Base-by-base conservation (phyloP, 2,888 invertebrate species). In the Tenthredo scrophulariae region DNA sequence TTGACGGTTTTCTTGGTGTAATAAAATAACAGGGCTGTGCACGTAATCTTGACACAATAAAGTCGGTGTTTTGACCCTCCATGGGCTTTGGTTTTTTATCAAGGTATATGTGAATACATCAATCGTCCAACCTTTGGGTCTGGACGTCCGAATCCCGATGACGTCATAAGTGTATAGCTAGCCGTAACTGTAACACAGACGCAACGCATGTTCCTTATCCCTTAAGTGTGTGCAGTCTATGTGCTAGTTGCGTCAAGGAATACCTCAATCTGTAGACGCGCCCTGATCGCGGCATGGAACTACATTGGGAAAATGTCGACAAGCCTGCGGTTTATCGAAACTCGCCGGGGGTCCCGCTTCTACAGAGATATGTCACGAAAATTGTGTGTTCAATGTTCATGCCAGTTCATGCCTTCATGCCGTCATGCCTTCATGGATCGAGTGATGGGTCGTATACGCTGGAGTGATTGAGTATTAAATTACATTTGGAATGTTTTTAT, bases 401-500 rank as follows among this genome's bases (percentile, higher is more conserved):
- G 72, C 43, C 72, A 43, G 40, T 29, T 74, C 72, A 37, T 70
- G 70, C 33, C 33, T 70, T 70, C 33, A 43, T 77, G 77, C 33
- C 43, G 29, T 54, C 77, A 15, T 80, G 58, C 62, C 37, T 62
- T 40, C 40, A 54, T 77, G 77, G 77, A 37, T 37, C 62, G 37
- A 54, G 54, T 54, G 29, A 80, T 62, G 62, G 80, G 40, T 40
- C 58, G 80, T 37, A 33, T 54, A 77, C 50, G 77, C 40, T 54
- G 62, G 58, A 80, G 80, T 85, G 84, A 79, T 88, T 88, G 87
- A 89, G 87, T 89, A 89, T 90, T 89, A 26, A 90, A 89, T 90
- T 86, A 86, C 86, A 77, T 87, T 88, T 87, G 88, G 87, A 88
- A 90, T 89, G 90, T 90, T 90, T 90, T 90, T 89, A 87, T 86